Conservation (phyloP, 2,113 vertebrate species). For the Toxotes chatareus region DNA sequence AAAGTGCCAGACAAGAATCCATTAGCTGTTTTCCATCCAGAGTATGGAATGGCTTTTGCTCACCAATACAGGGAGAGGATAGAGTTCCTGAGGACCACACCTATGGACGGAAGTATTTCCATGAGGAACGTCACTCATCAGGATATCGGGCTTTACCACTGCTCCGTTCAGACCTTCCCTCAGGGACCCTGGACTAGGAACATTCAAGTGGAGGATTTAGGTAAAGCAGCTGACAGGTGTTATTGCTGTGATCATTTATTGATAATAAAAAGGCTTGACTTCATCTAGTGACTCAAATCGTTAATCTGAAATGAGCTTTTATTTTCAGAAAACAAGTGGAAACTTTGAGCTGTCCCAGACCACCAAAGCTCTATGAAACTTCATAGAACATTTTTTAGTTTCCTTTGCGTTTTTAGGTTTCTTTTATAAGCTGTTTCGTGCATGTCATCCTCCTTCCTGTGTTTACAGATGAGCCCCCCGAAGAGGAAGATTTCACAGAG, state of each 20-base stretch:
- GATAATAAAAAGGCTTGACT: background rate
- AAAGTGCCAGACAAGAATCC: slow-evolving; percentile 74
- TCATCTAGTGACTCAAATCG: background rate
- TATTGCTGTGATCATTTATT: background rate
- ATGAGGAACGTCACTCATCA: slow-evolving; percentile 82
- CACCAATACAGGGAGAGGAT: slow-evolving; percentile 77
- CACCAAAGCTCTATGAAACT: background rate
- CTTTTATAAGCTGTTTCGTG: background rate
- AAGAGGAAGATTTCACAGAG: slow-evolving; percentile 31
- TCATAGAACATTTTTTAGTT: background rate
- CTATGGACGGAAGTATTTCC: slow-evolving; percentile 81
- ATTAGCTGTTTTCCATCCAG: slow-evolving; percentile 82
- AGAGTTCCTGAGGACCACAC: slow-evolving; percentile 76
- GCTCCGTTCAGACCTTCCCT: slow-evolving; percentile 84
- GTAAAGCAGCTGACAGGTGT: slow-evolving; percentile 66
- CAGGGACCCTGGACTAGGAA: slow-evolving; percentile 81
- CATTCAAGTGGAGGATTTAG: slow-evolving; percentile 81
- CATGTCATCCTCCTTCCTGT: background rate
- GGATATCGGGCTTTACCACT: slow-evolving; percentile 85
- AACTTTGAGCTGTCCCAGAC: background rate
- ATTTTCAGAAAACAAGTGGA: background rate
- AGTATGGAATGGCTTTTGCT: slow-evolving; percentile 51
- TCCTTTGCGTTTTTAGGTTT: background rate
- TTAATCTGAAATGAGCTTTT: background rate
- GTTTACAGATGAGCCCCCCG: slow-evolving; percentile 69